phyloP scores from a whole-genome alignment of 2,113 vertebrate genomes.

The Mustela lutreola region DNA sequence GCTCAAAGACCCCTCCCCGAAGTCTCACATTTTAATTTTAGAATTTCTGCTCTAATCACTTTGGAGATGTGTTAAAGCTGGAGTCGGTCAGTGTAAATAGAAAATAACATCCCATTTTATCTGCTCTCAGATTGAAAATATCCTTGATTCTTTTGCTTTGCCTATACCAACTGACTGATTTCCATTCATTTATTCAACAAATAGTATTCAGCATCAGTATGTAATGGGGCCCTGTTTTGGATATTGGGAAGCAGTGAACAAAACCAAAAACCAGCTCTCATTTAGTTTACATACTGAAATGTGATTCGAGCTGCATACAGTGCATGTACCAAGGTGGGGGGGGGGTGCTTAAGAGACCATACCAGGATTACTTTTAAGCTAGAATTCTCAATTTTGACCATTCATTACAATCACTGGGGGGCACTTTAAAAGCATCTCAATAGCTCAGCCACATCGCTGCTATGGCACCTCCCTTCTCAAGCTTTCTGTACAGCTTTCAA shows the following conservation, averaged over 20 bases:
- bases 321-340: not conserved
- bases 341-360: not conserved
- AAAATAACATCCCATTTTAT: not conserved
- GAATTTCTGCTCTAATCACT: not conserved
- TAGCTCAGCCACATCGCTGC: not conserved
- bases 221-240: not conserved
- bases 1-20: not conserved
- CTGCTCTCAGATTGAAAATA: not conserved
- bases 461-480: not conserved
- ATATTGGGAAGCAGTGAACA: not conserved
- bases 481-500: not conserved
- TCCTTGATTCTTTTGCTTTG: not conserved
- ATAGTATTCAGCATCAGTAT: not conserved
- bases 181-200: not conserved
- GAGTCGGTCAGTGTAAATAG: not conserved
- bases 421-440: not conserved
- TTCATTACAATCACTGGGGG: not conserved
- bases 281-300: not conserved
- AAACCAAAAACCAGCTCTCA: not conserved
- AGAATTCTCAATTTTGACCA: not conserved
- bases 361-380: not conserved
- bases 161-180: not conserved
- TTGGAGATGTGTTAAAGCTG: not conserved
- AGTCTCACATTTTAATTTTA: not conserved
- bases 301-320: not conserved